phyloP scores from a whole-genome alignment of 2,113 vertebrate species.

The Hydropotes inermis region DNA sequence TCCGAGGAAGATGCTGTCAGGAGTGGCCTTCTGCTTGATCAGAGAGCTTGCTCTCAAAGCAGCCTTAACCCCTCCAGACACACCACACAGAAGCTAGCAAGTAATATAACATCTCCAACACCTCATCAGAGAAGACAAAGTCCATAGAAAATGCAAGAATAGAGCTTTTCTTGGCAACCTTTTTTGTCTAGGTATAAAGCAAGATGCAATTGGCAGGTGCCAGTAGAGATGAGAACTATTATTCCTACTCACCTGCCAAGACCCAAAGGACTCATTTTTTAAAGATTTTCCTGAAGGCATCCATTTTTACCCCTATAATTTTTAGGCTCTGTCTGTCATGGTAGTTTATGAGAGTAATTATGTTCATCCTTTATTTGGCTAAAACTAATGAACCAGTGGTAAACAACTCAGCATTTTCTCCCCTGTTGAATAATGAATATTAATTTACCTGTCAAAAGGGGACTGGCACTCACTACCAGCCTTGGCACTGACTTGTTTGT shows the following conservation, averaged over 20 bases:
- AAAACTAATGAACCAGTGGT: conserved; percentile 82
- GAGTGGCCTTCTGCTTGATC: not conserved
- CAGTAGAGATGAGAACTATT: fast-evolving
- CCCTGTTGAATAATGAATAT: conserved; percentile 81
- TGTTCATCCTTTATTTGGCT: conserved; percentile 81
- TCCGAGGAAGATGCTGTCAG: fast-evolving
- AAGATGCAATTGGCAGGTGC: not conserved
- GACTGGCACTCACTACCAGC: conserved; percentile 37
- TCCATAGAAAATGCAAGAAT: fast-evolving
- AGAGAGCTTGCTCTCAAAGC: fast-evolving
- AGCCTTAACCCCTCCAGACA: fast-evolving
- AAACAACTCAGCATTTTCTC: conserved; percentile 81
- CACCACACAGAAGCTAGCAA: fast-evolving
- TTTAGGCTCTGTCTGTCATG: conserved; percentile 71
- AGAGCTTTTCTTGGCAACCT: not conserved
- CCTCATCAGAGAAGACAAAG: too few relatives aligned
- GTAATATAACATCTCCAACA: fast-evolving
- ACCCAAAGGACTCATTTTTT: not conserved
- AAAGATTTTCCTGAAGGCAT: not conserved
- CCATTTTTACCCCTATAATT: conserved; percentile 15
- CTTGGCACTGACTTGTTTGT: not conserved
- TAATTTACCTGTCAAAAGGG: conserved; percentile 80
- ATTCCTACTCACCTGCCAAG: not conserved
- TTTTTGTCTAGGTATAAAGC: not conserved
- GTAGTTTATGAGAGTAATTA: conserved; percentile 79